Percentiles rank a stretch among this genome's conserved stretches.
Conservation (phyloP, 2,797 vertebrate species). For the Gobionotothen gibberifrons region DNA sequence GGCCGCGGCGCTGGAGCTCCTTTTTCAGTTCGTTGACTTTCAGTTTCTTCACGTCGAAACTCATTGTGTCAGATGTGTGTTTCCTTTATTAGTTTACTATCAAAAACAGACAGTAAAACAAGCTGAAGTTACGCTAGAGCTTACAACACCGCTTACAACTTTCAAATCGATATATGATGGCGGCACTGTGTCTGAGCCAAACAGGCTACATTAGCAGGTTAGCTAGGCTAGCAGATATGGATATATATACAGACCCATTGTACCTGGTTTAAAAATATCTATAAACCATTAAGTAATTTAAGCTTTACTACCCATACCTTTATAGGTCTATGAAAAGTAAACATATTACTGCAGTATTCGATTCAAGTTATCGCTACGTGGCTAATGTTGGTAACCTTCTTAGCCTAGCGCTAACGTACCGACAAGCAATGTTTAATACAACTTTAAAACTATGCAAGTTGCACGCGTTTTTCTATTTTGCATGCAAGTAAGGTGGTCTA, state of each 20-base stretch:
- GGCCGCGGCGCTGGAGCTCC: constrained; percentile 93
- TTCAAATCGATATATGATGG: constrained; percentile 42
- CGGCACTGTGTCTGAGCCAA: constrained; percentile 27
- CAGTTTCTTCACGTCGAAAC: constrained; percentile 95
- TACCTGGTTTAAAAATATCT: accelerated
- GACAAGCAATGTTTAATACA: constrained; percentile 5
- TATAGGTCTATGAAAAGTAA: accelerated
- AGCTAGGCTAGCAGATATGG: constrained; percentile 15
- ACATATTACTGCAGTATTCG: accelerated
- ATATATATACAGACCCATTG: accelerated
- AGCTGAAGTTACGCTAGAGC: not conserved
- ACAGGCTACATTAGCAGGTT: constrained; percentile 35
- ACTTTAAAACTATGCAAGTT: not conserved
- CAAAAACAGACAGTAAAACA: accelerated
- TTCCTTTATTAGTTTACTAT: constrained; percentile 10
- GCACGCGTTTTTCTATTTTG: accelerated
- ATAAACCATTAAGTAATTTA: accelerated
- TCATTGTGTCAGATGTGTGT: constrained; percentile 82
- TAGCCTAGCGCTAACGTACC: constrained; percentile 41
- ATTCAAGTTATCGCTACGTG: not conserved
- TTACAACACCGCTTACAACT: not conserved
- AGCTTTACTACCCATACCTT: accelerated
- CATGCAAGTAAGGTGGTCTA: accelerated
- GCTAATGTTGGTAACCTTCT: constrained; percentile 41
- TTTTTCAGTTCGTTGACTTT: constrained; percentile 96